Conservation (phyloP, 2,113 vertebrate genomes). For the Picathartes gymnocephalus region DNA sequence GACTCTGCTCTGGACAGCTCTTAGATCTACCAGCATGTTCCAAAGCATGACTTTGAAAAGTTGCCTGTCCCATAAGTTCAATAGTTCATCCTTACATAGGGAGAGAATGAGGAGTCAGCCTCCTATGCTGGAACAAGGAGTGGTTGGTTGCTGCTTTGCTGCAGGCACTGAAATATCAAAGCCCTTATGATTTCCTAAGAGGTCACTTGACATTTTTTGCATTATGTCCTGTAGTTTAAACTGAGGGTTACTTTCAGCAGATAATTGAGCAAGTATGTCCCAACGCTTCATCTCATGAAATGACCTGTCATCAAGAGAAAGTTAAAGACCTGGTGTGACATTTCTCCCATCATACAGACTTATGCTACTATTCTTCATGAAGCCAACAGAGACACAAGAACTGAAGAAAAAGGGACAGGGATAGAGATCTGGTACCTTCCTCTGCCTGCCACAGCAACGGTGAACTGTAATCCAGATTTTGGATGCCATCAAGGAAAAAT, state of each 20-base stretch:
- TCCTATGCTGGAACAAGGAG: background rate
- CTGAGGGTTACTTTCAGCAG: background rate
- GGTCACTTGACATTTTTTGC: background rate
- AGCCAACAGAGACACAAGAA: background rate
- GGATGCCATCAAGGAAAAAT: background rate
- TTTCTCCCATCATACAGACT: background rate
- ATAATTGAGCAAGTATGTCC: background rate
- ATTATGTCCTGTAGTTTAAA: background rate
- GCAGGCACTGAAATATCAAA: background rate
- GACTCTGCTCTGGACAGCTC: background rate
- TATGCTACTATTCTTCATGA: background rate
- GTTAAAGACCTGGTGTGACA: background rate
- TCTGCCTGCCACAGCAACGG: background rate
- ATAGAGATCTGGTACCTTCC: background rate
- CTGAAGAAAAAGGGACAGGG: background rate
- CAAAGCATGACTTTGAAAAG: background rate
- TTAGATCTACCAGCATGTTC: background rate
- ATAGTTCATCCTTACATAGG: background rate
- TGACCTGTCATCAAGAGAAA: background rate
- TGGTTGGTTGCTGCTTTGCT: background rate
- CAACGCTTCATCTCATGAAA: background rate
- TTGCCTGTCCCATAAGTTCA: background rate
- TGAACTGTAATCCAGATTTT: background rate
- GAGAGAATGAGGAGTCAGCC: background rate
- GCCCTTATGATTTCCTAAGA: background rate